Base-by-base conservation (phyloP, 1,140 invertebrate genomes). In the Aphelinus certus region DNA sequence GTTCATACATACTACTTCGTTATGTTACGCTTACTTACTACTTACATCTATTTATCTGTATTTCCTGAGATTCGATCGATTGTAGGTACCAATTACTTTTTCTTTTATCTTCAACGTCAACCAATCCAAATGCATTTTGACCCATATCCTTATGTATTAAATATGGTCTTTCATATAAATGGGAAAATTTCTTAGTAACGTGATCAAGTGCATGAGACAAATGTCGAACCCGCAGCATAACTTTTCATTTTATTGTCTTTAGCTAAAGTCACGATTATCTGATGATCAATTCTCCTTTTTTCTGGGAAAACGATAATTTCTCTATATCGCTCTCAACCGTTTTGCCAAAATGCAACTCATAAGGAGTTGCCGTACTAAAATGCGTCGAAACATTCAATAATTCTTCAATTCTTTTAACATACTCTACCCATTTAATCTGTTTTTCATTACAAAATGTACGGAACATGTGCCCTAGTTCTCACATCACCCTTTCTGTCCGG, bases 321-420 rank as follows among this genome's bases (percentile, higher is more conserved):
- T 62, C 48, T 7, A 79, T 56, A 46, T 73, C 51, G 43, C 75
- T 69, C 5, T 49, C 45, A 2, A 70, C 7, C 2, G 26, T 3
- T 58, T 62, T 42, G 45, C 72, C 75, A 51, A 55, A 79, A 70
- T 79, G 75, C 10, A 79, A 64, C n/a, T 76, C 70, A 45, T 60
- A 48, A 1, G 78, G 71, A 7, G 55, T 61, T 1, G 43, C 67
- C 7, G 76, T 77, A 46, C 73, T 60, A 6, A 51, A 51, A 56
- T 67, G 66, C 7, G 62, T 65, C 0, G 63, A 53, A 26, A 64
- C 53, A 67, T 77, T 79, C 6, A 79, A 47, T 6, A 53, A 71
- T 7, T 67, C 43, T 42, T 77, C 46, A 6, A 77, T 75, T 47
- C 43, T 2, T 49, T 48, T 57, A 2, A 76, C 42, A 10, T 66